These are phyloP conservation scores for Aphidius gifuensis DNA, from an alignment of 1,140 invertebrate genomes.

Conservation along the genomic window DNA sequence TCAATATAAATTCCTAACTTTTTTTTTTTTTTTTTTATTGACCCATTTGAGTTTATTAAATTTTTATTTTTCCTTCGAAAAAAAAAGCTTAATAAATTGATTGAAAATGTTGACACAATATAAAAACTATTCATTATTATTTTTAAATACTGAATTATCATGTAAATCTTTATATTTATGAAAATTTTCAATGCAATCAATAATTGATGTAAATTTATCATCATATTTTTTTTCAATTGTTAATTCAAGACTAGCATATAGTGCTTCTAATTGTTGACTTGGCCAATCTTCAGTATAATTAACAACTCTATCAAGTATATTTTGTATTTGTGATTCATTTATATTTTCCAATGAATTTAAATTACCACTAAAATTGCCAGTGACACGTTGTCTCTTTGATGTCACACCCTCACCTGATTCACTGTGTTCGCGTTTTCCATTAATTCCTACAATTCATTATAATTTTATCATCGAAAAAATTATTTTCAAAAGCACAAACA, in stretches of 20 bases:
- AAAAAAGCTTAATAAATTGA: too few relatives aligned
- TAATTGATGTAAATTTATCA: slow-evolving; percentile 27
- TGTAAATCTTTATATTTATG: slow-evolving; percentile 7
- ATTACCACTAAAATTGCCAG: background rate
- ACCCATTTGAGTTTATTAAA: too few relatives aligned
- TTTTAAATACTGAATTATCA: slow-evolving; percentile 6
- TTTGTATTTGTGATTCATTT: slow-evolving; percentile 32
- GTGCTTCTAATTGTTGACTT: slow-evolving; percentile 34
- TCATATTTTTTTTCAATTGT: slow-evolving; percentile 33
- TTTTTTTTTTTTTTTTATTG: too few relatives aligned
- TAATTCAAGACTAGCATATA: slow-evolving; percentile 35
- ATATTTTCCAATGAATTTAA: slow-evolving; percentile 29
- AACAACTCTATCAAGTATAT: slow-evolving; percentile 33
- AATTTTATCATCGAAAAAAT: too few relatives aligned
- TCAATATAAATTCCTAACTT: too few relatives aligned
- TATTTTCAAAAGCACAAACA: background rate
- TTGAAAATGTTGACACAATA: too few relatives aligned
- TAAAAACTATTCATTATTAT: background rate
- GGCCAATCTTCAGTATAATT: slow-evolving; percentile 36
- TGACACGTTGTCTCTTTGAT: slow-evolving; percentile 32
- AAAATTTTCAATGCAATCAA: slow-evolving; percentile 35
- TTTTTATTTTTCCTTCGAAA: too few relatives aligned
- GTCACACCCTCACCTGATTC: slow-evolving; percentile 32
- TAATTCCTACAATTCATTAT: slow-evolving; percentile 10
- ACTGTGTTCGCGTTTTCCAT: slow-evolving; percentile 35